These are phyloP conservation scores for Pachyramphus minor DNA, from an alignment of 2,113 vertebrate genomes.

Conservation along the genomic window DNA sequence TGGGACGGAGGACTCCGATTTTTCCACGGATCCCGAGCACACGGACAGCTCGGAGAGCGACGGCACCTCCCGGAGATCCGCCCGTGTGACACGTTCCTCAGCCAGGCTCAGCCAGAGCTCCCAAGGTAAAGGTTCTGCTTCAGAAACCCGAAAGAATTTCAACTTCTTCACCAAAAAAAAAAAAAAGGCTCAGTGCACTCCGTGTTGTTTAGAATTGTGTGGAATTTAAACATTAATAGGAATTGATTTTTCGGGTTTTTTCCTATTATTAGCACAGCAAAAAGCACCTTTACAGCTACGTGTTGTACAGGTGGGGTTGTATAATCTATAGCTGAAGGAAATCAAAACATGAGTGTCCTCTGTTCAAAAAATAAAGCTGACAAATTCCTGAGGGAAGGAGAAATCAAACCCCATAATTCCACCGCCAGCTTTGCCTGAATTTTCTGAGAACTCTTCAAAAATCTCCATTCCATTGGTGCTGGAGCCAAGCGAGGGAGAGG, in stretches of 20 bases:
- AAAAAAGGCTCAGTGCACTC: background rate
- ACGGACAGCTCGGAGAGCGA: slow-evolving; percentile 97
- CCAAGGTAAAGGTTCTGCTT: slow-evolving; percentile 77
- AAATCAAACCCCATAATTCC: background rate
- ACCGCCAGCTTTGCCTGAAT: background rate
- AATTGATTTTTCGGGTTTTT: background rate
- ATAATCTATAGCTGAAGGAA: background rate
- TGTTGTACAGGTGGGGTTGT: background rate
- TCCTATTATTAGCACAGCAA: background rate
- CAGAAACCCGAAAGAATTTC: too few relatives aligned
- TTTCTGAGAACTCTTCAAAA: background rate
- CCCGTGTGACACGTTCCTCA: slow-evolving; percentile 93
- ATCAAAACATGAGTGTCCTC: background rate
- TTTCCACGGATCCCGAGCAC: slow-evolving; percentile 93
- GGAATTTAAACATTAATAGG: background rate
- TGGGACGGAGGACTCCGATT: slow-evolving; percentile 96
- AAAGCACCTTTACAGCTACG: background rate
- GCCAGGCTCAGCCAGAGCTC: slow-evolving; percentile 95
- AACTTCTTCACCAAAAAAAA: background rate
- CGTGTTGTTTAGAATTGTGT: background rate
- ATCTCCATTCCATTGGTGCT: background rate
- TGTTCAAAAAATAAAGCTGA: background rate
- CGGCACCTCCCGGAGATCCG: slow-evolving; percentile 83
- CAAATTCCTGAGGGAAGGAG: too few relatives aligned
- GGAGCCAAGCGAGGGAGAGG: background rate